Conservation (phyloP, 2,888 invertebrate genomes). For the Epirrhoe alternata region DNA sequence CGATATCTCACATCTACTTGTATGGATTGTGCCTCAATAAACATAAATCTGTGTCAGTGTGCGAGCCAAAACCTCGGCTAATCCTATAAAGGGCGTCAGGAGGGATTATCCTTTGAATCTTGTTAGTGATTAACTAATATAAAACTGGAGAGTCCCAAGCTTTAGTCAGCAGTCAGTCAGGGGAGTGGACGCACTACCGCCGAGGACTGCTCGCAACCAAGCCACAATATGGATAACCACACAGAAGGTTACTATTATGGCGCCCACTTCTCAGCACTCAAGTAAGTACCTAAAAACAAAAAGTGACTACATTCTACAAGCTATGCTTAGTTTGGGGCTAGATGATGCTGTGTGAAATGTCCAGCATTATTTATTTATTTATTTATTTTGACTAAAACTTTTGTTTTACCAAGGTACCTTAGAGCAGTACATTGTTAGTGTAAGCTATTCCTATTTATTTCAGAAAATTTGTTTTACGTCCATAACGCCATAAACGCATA, state of each 20-base stretch:
- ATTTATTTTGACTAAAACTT: too few relatives aligned
- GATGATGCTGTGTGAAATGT: too few relatives aligned
- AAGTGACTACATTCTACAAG: background rate
- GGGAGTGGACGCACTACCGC: conserved; percentile 76
- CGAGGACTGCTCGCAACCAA: conserved; percentile 77
- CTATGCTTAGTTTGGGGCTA: too few relatives aligned
- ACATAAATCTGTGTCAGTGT: conserved; percentile 70
- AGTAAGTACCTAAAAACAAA: conserved; percentile 53
- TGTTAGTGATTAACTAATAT: conserved; percentile 69
- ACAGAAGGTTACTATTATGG: conserved; percentile 67
- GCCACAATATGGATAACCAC: conserved; percentile 68
- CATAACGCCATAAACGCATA: too few relatives aligned
- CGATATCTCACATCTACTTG: background rate
- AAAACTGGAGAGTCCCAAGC: conserved; percentile 55
- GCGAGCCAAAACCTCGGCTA: conserved; percentile 65
- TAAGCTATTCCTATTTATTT: too few relatives aligned
- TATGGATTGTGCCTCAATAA: conserved; percentile 48
- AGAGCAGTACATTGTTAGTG: too few relatives aligned
- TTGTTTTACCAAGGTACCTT: too few relatives aligned
- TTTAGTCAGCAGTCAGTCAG: conserved; percentile 77
- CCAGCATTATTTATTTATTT: too few relatives aligned
- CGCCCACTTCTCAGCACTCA: conserved; percentile 74
- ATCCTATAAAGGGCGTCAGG: conserved; percentile 75
- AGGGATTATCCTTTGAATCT: conserved; percentile 75
- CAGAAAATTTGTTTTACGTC: too few relatives aligned